Conservation (phyloP, 2,113 vertebrate species). For the human (Homo sapiens) region DNA sequence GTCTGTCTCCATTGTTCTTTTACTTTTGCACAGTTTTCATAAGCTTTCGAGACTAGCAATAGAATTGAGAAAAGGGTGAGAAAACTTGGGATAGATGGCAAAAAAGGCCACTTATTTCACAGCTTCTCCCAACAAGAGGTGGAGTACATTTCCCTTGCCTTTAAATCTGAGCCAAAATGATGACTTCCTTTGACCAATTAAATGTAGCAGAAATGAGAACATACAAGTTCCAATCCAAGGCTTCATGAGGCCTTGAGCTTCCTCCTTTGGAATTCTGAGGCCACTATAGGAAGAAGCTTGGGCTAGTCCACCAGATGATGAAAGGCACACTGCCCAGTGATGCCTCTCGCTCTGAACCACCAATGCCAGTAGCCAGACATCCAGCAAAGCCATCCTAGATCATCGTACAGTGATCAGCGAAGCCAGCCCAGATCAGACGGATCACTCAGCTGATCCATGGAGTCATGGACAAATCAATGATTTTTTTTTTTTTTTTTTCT, state of each 20-base stretch:
- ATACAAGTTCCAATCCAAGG: not conserved
- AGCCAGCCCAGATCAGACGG: not conserved
- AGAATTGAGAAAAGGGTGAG: not conserved
- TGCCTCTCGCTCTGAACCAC: not conserved
- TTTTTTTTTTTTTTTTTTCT: not conserved
- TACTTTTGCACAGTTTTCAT: not conserved
- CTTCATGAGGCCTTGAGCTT: not conserved
- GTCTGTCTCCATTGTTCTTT: not conserved
- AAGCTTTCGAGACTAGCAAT: not conserved
- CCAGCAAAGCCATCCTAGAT: not conserved
- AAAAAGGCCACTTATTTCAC: not conserved
- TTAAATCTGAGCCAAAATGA: not conserved
- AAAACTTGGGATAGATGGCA: not conserved
- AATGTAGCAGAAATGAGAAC: not conserved
- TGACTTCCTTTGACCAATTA: not conserved
- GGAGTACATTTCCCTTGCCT: not conserved
- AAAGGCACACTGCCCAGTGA: not conserved
- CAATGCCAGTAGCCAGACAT: not conserved
- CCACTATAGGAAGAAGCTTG: not conserved
- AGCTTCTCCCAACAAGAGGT: not conserved
- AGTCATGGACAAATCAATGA: not conserved
- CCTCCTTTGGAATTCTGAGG: not conserved
- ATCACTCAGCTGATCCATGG: not conserved
- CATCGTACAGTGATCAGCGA: not conserved
- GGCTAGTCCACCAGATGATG: not conserved